Evolutionary conservation across 2,888 invertebrate species (phyloP), one percentile per base, ranked within the genome.

Genomic region (Odontomyia ornata): DNA sequence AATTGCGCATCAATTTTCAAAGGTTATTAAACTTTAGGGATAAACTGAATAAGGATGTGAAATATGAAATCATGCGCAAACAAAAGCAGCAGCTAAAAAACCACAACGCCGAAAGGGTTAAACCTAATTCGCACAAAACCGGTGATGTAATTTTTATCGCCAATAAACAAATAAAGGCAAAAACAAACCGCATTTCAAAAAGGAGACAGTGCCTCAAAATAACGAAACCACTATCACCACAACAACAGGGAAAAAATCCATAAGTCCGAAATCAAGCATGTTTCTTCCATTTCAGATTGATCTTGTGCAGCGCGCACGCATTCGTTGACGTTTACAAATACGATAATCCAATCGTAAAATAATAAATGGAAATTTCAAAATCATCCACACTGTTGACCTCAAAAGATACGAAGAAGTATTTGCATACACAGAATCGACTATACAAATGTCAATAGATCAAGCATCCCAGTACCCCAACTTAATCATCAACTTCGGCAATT

Each of bases 1-100:
- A 57, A 1, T 60, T 65, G 28, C 25, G 71, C 2, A 46, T 76
- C 4, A 77, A 77, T 30, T 77, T 36, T 57, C 77, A 77, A 57
- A 69, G 76, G 18, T 23, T 77, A 2, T 1, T 52, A 25, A 18
- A 71, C 15, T 71, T 71, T 28, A 23, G 23, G n/a, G 23, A 18
- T 25, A 71, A 52, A 47, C n/a, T 71, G 25, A 71, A 71, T 52
- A 15, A 27, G 25, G 18, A 71, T 47, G 1, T 71, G 4, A 71
- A 71, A 27, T 13, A 52, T 11, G 71, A 71, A 52, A 71, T 71
- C 7, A 11, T n/a, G 28, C 13, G 52, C 21, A 71, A 71, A 25
- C 71, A 71, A 28, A 25, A 71, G 28, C 28, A 43, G 9, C 18
- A 67, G 18, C 21, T 67, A 9, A 46, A 0, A n/a, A 43, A 18